Evolutionary conservation across 1,140 invertebrate genomes (phyloP).

Genomic region (Drosophila sulfurigaster): DNA sequence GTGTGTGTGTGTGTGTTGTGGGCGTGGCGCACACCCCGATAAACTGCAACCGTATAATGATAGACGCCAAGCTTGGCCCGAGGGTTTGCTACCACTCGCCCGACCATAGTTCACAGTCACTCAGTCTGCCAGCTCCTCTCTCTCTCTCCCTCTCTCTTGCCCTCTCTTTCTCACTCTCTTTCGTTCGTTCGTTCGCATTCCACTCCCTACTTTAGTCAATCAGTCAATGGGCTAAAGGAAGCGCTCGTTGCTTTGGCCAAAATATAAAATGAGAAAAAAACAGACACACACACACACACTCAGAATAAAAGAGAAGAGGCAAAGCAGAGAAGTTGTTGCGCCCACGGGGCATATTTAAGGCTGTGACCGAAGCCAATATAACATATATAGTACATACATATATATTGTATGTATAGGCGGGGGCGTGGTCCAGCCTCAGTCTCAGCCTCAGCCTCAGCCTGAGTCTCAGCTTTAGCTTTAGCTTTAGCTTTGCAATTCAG

Average conservation of each 20-base stretch:
- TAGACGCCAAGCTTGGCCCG: constrained; percentile 68
- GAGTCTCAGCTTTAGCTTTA: too few relatives aligned
- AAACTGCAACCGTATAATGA: constrained; percentile 83
- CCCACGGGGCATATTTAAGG: constrained; percentile 47
- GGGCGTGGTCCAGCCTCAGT: constrained; percentile 16
- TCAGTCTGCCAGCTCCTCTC: constrained; percentile 4
- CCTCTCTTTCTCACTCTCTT: background rate
- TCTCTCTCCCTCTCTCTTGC: background rate
- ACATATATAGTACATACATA: too few relatives aligned
- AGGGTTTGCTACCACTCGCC: constrained; percentile 47
- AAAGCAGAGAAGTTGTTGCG: constrained; percentile 31
- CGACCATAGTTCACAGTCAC: constrained; percentile 15
- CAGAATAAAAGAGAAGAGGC: background rate
- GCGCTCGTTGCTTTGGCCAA: constrained; percentile 8
- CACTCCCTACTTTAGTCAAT: constrained; percentile 51
- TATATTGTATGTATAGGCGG: constrained; percentile 15
- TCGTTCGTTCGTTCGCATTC: constrained; percentile 2
- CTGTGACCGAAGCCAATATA: constrained; percentile 21
- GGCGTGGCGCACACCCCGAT: constrained; percentile 63
- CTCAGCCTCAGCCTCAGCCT: background rate
- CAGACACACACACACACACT: background rate
- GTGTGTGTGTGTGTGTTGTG: constrained; percentile 25
- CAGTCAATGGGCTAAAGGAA: constrained; percentile 62
- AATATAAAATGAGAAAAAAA: constrained; percentile 30
- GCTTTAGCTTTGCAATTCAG: constrained; percentile 8